Evolutionary conservation across 1,140 invertebrate genomes (phyloP), one percentile per base, ranked within the genome.

Genomic region (Plectus sambesii): DNA sequence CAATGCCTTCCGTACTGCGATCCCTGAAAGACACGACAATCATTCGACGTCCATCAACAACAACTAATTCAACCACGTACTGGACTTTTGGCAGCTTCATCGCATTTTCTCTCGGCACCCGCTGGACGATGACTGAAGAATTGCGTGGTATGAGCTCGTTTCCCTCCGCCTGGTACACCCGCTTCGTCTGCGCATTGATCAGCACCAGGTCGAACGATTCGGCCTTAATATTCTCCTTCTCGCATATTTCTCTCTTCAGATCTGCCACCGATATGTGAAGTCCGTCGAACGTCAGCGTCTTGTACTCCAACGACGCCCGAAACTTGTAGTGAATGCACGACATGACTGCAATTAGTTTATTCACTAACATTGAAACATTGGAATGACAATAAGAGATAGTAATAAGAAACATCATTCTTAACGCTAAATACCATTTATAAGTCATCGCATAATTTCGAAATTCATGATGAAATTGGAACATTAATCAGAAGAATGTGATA

Each of bases 261-360:
- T 97, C 90, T 19, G 79, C 81, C 54, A 94, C 82, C 37, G 87
- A 88, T 65, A 97, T 94, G 68, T 92, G 84, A 25, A 96, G 75
- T 36, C 89, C 89, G 79, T 97, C 90, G 70, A 97, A 94, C 19
- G 85, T 89, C 37, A 96, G 81, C 3, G 88, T 92, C 69, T 93
- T 87, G 75, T 83, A 92, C 66, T 92, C 84, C 60, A 89, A 77
- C 41, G 85, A 82, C 61, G 86, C 88, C 75, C 93, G 94, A 69
- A 97, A 96, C 74, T 96, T 96, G 73, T 96, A 97, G 73, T 96
- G 88, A 49, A 97, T 85, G 61, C 87, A 93, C 82, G 72, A 73
- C 72, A 74, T 74, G 39, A 15, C 20, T 48, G n/a, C n/a, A n/a
- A n/a, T n/a, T n/a, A n/a, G n/a, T n/a, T n/a, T n/a, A n/a, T n/a